Conservation (phyloP, 1,140 invertebrate genomes). For the Drosophila mayri region DNA sequence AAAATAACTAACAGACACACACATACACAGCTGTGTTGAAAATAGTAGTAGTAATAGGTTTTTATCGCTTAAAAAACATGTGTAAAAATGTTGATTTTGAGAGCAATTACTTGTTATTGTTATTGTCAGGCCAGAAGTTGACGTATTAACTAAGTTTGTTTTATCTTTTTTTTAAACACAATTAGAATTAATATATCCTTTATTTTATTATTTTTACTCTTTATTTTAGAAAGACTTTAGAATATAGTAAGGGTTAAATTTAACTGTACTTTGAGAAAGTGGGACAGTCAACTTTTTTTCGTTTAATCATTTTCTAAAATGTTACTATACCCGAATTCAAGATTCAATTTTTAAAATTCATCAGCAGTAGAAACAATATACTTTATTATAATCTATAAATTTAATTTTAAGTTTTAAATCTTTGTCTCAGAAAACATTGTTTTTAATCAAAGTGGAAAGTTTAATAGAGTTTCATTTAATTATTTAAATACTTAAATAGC, state of each 20-base stretch:
- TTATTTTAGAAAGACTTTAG: background rate
- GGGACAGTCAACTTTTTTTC: too few relatives aligned
- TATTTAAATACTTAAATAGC: conserved; percentile 6
- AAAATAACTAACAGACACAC: conserved; percentile 10
- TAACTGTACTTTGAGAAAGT: background rate
- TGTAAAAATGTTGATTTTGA: background rate
- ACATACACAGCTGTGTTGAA: background rate
- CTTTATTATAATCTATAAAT: background rate
- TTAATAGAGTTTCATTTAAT: conserved; percentile 2
- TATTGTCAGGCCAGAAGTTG: too few relatives aligned
- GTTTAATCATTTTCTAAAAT: background rate
- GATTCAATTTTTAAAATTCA: background rate
- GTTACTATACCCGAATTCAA: background rate
- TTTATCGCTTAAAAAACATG: background rate
- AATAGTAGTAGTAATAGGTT: conserved; percentile 5
- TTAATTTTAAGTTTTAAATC: background rate
- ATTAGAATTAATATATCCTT: background rate
- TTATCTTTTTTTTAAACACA: background rate
- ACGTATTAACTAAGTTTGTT: background rate
- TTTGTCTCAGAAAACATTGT: background rate
- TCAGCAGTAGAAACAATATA: background rate
- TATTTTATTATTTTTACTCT: background rate
- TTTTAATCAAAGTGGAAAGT: background rate
- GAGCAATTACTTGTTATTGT: background rate
- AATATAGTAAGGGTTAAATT: too few relatives aligned